A percentile compares a stretch with the other conserved stretches of the same genome.
These are phyloP conservation scores for Pachymerium ferrugineum DNA, from an alignment of 2,888 invertebrate genomes.

Conservation along the genomic window DNA sequence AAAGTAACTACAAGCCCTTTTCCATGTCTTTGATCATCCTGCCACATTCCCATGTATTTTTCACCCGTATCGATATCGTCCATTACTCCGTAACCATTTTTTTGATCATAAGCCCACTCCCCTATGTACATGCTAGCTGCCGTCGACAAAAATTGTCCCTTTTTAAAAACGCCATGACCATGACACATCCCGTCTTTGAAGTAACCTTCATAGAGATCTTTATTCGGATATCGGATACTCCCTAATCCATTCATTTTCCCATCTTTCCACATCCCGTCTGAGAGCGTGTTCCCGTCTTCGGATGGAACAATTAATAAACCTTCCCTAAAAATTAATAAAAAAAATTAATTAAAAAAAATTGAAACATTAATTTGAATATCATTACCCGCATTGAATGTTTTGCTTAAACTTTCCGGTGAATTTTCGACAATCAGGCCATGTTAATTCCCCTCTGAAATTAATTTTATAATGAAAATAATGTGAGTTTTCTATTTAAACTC, in stretches of 20 bases:
- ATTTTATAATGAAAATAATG: no score
- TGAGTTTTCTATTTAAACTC: no score
- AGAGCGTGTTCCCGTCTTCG: conserved; percentile 56
- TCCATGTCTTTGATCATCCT: conserved; percentile 75
- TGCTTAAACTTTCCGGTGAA: conserved; percentile 76
- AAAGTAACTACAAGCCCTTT: conserved; percentile 79
- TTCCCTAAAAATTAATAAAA: conserved; percentile 39
- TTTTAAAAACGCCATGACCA: conserved; percentile 76
- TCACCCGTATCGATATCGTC: conserved; percentile 77
- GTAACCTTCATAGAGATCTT: conserved; percentile 78
- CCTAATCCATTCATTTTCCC: conserved; percentile 78
- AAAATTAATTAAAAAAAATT: neutral
- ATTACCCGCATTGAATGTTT: conserved; percentile 64
- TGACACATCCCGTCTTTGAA: conserved; percentile 77
- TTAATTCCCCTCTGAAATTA: conserved; percentile 60
- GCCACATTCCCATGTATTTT: conserved; percentile 86
- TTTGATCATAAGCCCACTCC: conserved; percentile 71
- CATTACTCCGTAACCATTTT: conserved; percentile 81
- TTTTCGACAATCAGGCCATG: conserved; percentile 71
- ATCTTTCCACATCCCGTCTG: conserved; percentile 75
- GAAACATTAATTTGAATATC: neutral
- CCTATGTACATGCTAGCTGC: conserved; percentile 80
- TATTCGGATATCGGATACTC: conserved; percentile 63
- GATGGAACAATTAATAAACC: conserved; percentile 42
- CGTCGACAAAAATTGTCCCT: conserved; percentile 69